Base-by-base conservation (phyloP, 2,113 vertebrate species). In the Rhynchopsitta pachyrhyncha region DNA sequence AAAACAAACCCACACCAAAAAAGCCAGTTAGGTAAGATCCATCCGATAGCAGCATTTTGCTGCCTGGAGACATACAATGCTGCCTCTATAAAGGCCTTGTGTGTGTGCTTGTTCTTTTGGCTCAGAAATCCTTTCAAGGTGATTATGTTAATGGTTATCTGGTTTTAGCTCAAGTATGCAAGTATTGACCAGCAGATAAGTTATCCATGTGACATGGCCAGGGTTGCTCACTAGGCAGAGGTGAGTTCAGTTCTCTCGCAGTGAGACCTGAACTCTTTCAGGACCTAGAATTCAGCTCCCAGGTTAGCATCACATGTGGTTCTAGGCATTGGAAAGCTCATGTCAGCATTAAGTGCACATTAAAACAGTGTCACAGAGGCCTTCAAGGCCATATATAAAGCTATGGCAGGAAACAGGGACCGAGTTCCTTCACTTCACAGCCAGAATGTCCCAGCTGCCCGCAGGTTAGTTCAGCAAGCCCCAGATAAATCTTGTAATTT, bases 181-280 rank as follows among this genome's bases (percentile, higher is more conserved):
- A 39, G 52, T 17, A 53, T 6, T 49, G 39, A 42, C 14, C 13
- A 59, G 57, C 80, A 70, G 83, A 69, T 49, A 28, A 44, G 20
- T 62, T n/a, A 28, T 39, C 13, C 0, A 0, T 1, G 0, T 10
- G 27, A 39, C 1, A 2, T 33, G 46, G 35, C 14, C 33, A 31
- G n/a, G 8, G 37, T 8, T 50, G 28, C 41, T 52, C 42, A 35
- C 47, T 22, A 27, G 2, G 11, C 19, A 84, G 24, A 60, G 29
- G 20, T 22, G 55, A n/a, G 31, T 59, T 59, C 14, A 20, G 20
- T 63, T 78, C 18, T 63, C 41, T 73, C 3, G 0, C 28, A 27
- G 19, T 52, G 19, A 14, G 7, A 41, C 7, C 13, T 4, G 15
- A 63, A 50, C 17, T 82, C n/a, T 55, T 71, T 33, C 16, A 50